Percentiles rank a stretch among this genome's conserved stretches.
Conservation (phyloP, 2,797 vertebrate genomes). For the Neosilurus hyrtlii region DNA sequence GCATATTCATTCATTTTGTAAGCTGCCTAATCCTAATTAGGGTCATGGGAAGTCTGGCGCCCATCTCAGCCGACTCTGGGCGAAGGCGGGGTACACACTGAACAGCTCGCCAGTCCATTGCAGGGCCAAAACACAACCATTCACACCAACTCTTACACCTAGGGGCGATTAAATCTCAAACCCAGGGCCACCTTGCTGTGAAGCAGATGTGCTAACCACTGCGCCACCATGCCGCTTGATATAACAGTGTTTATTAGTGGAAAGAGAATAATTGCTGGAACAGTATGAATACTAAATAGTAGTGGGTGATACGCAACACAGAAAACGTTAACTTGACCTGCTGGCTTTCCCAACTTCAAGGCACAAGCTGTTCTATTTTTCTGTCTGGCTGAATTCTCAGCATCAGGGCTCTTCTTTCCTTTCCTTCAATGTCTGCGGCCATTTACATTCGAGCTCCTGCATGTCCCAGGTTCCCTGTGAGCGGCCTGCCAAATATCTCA, state of each 20-base stretch:
- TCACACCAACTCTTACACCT: no score
- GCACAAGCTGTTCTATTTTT: constrained; percentile 31
- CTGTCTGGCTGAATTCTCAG: constrained; percentile 60
- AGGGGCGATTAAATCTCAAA: no score
- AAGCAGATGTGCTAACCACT: no score
- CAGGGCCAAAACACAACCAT: no score
- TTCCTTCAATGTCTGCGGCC: not conserved
- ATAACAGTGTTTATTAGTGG: not conserved
- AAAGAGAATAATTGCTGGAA: not conserved
- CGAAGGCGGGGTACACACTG: no score
- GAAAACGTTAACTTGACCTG: constrained; percentile 1
- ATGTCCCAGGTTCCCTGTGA: constrained; percentile 46
- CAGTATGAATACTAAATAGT: not conserved
- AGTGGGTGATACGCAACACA: not conserved
- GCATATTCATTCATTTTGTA: not conserved
- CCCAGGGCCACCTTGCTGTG: no score
- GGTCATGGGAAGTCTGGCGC: no score
- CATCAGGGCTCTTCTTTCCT: constrained; percentile 30
- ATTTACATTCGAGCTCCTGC: constrained; percentile 71
- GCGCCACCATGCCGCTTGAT: no score
- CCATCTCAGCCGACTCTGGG: no score
- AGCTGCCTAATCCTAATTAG: no score
- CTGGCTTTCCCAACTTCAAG: not conserved
- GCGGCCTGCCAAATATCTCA: not conserved
- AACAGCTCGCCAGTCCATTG: no score